Conservation (phyloP, 2,888 invertebrate genomes). For the Antheraea yamamai region DNA sequence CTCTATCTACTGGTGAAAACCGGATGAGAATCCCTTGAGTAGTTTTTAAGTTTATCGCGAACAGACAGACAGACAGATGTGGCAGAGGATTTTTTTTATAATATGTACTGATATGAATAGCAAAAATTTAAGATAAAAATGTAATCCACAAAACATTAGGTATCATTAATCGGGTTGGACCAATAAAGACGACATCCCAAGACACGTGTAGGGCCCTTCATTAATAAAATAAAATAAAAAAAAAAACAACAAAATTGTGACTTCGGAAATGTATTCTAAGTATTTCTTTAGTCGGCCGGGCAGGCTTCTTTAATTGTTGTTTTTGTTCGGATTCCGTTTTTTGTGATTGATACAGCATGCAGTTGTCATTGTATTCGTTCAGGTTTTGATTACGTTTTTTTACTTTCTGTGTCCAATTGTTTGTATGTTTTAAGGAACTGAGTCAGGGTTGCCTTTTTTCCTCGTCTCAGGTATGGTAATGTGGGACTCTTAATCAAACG, state of each 20-base stretch:
- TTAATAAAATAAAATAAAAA: slow-evolving; percentile 39
- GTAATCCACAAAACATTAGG: slow-evolving; percentile 50
- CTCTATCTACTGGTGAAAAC: no score
- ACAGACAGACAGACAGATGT: no score
- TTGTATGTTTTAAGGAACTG: slow-evolving; percentile 76
- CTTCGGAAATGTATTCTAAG: slow-evolving; percentile 69
- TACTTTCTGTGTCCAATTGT: slow-evolving; percentile 63
- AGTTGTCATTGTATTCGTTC: slow-evolving; percentile 80
- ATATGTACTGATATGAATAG: background rate
- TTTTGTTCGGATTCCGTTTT: slow-evolving; percentile 80
- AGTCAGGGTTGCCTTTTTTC: slow-evolving; percentile 54
- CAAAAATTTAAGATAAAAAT: background rate
- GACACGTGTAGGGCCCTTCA: slow-evolving; percentile 69
- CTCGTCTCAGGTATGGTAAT: slow-evolving; percentile 59
- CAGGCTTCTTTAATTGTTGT: slow-evolving; percentile 77
- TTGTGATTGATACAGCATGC: slow-evolving; percentile 80
- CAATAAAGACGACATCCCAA: slow-evolving; percentile 77
- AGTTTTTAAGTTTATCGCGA: no score
- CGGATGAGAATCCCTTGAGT: no score
- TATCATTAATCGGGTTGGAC: slow-evolving; percentile 76
- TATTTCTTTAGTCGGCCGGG: slow-evolving; percentile 71
- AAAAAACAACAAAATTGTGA: slow-evolving; percentile 33
- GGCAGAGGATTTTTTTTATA: background rate
- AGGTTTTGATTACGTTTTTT: slow-evolving; percentile 76
- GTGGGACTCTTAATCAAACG: slow-evolving; percentile 66